These are phyloP conservation scores for Caranx ignobilis DNA, from an alignment of 2,113 vertebrate species.

Conservation along the genomic window DNA sequence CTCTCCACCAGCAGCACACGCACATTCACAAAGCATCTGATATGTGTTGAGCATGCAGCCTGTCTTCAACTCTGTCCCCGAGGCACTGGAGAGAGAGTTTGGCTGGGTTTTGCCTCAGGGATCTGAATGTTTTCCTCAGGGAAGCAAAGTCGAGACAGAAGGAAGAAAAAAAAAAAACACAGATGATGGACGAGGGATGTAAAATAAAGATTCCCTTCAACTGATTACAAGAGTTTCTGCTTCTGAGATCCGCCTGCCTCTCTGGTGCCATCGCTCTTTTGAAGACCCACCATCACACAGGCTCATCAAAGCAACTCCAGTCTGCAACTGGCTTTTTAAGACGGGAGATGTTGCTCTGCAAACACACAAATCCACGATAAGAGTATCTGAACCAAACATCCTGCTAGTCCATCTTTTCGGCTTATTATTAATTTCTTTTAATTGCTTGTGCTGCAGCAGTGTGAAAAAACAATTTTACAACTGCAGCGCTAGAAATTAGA, in stretches of 20 bases:
- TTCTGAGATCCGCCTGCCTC: background rate
- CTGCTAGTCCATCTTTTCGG: background rate
- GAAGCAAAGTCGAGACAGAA: conserved; percentile 31
- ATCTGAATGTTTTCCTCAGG: background rate
- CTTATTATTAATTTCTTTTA: background rate
- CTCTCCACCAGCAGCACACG: conserved; percentile 34
- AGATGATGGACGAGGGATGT: background rate
- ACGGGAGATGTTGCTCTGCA: background rate
- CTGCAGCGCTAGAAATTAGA: background rate
- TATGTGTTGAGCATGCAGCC: conserved; percentile 32
- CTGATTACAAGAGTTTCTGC: conserved; percentile 30
- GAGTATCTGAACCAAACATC: conserved; percentile 7
- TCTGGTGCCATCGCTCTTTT: conserved; percentile 12
- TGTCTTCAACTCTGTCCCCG: conserved; percentile 35
- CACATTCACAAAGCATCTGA: conserved; percentile 23
- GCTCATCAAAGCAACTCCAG: conserved; percentile 36
- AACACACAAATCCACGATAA: too few species aligned
- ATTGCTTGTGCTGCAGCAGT: background rate
- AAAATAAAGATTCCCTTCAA: conserved; percentile 30
- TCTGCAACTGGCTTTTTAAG: background rate
- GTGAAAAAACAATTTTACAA: background rate
- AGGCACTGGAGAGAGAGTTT: conserved; percentile 20
- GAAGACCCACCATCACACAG: background rate
- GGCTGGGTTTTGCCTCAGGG: conserved; percentile 17
- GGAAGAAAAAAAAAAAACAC: background rate